Evolutionary conservation across 2,113 vertebrate genomes (phyloP).

Genomic region (Sturnira hondurensis): DNA sequence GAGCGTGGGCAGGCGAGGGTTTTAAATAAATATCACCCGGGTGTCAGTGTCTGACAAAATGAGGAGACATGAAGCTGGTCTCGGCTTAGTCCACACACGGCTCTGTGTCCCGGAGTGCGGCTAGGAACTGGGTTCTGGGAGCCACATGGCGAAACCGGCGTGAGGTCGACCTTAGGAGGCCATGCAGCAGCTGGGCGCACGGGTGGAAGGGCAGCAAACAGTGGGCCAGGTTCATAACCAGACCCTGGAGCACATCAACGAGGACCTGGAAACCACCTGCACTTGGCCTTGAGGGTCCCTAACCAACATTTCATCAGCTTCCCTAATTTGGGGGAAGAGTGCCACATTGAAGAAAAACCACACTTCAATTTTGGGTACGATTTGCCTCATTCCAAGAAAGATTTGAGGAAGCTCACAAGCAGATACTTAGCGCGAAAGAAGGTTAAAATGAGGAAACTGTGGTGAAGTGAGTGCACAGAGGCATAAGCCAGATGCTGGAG

Average conservation of each 20-base stretch:
- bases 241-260: not conserved
- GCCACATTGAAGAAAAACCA: not conserved
- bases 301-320: not conserved
- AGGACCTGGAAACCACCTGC: not conserved
- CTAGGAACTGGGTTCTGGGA: not conserved
- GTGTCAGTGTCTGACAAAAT: not conserved
- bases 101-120: not conserved
- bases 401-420: not conserved
- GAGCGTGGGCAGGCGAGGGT: not conserved
- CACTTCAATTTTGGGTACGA: not conserved
- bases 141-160: not conserved
- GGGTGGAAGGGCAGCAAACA: not conserved
- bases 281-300: not conserved
- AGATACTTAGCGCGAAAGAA: not conserved
- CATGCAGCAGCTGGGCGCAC: rapidly evolving
- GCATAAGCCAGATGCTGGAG: not conserved
- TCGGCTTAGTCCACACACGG: not conserved
- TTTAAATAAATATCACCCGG: not conserved
- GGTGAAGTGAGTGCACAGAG: not conserved
- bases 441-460: not conserved
- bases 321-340: not conserved
- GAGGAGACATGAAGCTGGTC: not conserved
- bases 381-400: not conserved
- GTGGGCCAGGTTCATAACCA: not conserved
- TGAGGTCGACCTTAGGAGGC: not conserved